Evolutionary conservation across 2,888 invertebrate species (phyloP), one percentile per base, ranked within the genome.

Genomic region (Ptilodon capucinus): DNA sequence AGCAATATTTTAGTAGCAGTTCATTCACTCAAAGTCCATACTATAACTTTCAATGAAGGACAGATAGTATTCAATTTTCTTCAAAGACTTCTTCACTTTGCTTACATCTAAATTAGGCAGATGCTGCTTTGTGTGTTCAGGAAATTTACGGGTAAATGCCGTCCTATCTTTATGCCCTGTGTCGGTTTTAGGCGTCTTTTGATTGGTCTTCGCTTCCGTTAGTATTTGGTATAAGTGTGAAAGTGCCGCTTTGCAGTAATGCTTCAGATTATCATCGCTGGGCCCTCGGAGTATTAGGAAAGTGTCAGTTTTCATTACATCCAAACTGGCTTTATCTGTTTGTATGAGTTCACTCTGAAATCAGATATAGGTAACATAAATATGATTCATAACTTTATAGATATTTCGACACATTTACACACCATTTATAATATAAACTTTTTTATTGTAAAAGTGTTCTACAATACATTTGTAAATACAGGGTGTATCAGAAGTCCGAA

Each of bases 41-140:
- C 79, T 71, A 71, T 71, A 79, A 63, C 76, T 80, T 49, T 93
- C 92, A 25, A 93, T 78, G 90, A 91, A 96, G 0, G 95, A 93
- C 51, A 96, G 79, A 80, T 94, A 94, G 82, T 93, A 96, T 71
- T 95, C 94, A 1, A 96, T 69, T 85, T 95, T 96, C 70, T 94
- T 95, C 0, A 92, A 71, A 57, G 91, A 82, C 48, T 91, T 86
- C 57, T 91, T 92, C 6, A 94, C 67, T 76, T 92, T 92, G 39
- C 83, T 86, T 41, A 88, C 75, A 49, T 92, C 86, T 57, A 94
- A 71, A n/a, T 81, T 72, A 40, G 92, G 86, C 39, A 90, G 76
- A 53, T 92, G 78, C 11, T 91, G 86, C 28, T 77, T 83, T 41
- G 85, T 82, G 48, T 92, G 88, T 9, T 93, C 92, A 0, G 92